phyloP scores from a whole-genome alignment of 2,888 invertebrate species.

The Cerastis leucographa region DNA sequence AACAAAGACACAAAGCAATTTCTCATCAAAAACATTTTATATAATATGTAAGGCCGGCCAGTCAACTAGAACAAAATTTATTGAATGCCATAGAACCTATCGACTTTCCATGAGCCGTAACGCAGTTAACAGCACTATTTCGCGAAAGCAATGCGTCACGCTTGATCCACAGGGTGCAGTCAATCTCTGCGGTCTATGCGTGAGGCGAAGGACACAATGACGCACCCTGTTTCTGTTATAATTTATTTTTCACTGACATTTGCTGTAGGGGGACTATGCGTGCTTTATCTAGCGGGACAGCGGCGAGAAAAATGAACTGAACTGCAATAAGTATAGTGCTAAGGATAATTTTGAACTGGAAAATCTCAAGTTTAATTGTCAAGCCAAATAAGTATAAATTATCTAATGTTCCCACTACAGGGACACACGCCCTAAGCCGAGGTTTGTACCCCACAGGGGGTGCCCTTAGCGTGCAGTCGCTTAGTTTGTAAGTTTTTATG shows the following conservation, averaged over 20 bases:
- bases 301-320: conserved; percentile 31
- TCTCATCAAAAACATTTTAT: conserved; percentile 31
- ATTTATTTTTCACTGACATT: conserved; percentile 82
- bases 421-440: neutral
- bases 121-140: conserved; percentile 70
- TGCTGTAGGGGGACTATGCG: conserved; percentile 77
- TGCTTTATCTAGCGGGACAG: conserved; percentile 76
- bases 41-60: conserved; percentile 47
- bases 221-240: conserved; percentile 82
- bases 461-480: too few species aligned
- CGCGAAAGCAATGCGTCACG: conserved; percentile 79
- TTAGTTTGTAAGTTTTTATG: too few species aligned
- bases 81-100: conserved; percentile 60
- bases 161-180: conserved; percentile 79
- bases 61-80: conserved; percentile 60
- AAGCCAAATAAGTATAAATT: neutral
- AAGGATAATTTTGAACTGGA: too few species aligned
- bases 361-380: neutral
- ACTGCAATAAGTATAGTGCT: conserved; percentile 12
- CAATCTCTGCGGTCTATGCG: conserved; percentile 87
- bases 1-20: conserved; percentile 17
- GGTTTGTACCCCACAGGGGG: too few species aligned
- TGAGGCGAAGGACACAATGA: conserved; percentile 82
- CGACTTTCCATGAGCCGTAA: conserved; percentile 66
- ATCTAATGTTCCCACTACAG: neutral